Percentiles rank a stretch among this genome's conserved stretches.
These are phyloP conservation scores for Scotopteryx bipunctaria DNA, from an alignment of 2,888 invertebrate species.

Conservation along the genomic window DNA sequence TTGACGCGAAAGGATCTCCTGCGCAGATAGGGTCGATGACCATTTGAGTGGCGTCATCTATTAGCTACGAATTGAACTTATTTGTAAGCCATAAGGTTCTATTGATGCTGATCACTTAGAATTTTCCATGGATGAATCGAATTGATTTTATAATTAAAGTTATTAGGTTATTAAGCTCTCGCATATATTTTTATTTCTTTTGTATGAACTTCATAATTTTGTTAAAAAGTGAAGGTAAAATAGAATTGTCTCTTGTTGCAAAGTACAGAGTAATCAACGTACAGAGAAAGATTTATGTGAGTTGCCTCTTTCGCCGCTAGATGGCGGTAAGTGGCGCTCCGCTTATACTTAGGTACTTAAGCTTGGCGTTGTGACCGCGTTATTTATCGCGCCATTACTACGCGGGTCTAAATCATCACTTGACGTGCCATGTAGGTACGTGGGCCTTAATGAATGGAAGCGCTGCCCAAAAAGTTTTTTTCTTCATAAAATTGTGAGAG, in stretches of 20 bases:
- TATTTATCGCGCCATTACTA: constrained; percentile 83
- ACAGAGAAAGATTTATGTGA: constrained; percentile 33
- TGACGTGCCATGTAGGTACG: constrained; percentile 76
- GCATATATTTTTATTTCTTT: no score
- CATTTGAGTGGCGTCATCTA: constrained; percentile 52
- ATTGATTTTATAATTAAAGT: no score
- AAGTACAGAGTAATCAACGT: constrained; percentile 30
- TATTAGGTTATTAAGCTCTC: no score
- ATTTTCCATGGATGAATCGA: no score
- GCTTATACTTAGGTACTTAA: constrained; percentile 34
- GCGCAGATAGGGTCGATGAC: constrained; percentile 45
- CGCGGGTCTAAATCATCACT: constrained; percentile 80
- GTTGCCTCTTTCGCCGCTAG: constrained; percentile 36
- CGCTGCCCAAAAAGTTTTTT: constrained; percentile 67
- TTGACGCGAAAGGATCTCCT: constrained; percentile 16
- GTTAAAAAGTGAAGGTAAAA: no score
- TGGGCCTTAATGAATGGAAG: constrained; percentile 79
- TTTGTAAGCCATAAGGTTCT: not conserved
- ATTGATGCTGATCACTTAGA: not conserved
- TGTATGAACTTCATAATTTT: not conserved
- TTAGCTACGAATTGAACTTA: constrained; percentile 6
- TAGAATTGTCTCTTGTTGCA: not conserved
- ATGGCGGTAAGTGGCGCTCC: constrained; percentile 45
- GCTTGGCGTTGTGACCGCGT: constrained; percentile 69
- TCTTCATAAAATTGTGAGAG: constrained; percentile 76